A percentile compares a stretch with the other conserved stretches of the same genome.
These are phyloP conservation scores for Holothuria leucospilota DNA, from an alignment of 53 echinoderm and acorn worm genomes.

Conservation along the genomic window DNA sequence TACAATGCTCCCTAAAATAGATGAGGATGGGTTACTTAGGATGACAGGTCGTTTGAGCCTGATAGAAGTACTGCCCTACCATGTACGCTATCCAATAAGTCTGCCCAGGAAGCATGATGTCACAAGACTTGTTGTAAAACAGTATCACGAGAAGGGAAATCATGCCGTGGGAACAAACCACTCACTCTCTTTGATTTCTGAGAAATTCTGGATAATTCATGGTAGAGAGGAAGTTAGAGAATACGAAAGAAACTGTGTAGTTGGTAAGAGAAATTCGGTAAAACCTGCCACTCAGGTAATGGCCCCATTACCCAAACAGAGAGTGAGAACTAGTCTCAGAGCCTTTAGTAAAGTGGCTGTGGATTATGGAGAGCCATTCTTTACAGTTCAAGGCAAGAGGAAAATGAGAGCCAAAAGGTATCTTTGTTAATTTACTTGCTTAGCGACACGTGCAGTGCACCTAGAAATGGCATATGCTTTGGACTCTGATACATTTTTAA, in stretches of 20 bases:
- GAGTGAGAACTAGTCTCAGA: background rate
- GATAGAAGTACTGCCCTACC: background rate
- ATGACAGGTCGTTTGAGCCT: conserved; percentile 6
- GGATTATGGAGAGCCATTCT: conserved; percentile 33
- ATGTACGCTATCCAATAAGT: conserved; percentile 18
- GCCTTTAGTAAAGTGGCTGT: conserved; percentile 32
- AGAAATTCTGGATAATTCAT: conserved; percentile 24
- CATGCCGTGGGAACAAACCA: conserved; percentile 15
- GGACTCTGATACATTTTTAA: conserved; percentile 30
- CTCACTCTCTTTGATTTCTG: background rate
- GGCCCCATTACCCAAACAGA: background rate
- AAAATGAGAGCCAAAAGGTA: conserved; percentile 13
- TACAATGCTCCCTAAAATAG: conserved; percentile 9
- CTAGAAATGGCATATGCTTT: conserved; percentile 3
- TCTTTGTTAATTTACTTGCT: conserved; percentile 31
- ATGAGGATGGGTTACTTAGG: conserved; percentile 24
- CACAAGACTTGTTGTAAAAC: conserved; percentile 24
- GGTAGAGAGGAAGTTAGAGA: conserved; percentile 34
- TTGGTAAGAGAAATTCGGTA: background rate
- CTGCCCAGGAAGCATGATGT: conserved; percentile 25
- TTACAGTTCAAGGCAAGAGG: conserved; percentile 6
- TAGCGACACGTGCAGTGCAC: conserved; percentile 31
- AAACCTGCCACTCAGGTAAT: conserved; percentile 5
- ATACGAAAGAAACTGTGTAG: conserved; percentile 16
- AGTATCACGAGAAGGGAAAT: conserved; percentile 31